Base-by-base conservation (phyloP, 2,113 vertebrate genomes). In the Delphinus delphis region DNA sequence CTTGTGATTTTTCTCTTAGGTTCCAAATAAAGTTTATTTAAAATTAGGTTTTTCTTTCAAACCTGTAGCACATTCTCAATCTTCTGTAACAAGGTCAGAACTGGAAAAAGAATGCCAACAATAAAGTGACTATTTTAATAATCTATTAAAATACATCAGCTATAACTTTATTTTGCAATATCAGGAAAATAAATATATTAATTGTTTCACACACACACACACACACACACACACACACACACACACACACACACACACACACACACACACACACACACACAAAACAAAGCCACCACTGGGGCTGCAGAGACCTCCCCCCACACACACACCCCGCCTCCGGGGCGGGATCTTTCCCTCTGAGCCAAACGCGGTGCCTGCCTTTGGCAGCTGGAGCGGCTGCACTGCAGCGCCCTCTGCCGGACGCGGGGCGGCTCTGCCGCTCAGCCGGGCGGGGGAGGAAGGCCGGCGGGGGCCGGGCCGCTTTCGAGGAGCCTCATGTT, bases 351-450 rank as follows among this genome's bases (percentile, higher is more conserved):
- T 58, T 67, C 47, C 25, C 62, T 76, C 8, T 5, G 36, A 73
- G 44, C 17, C 71, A 82, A 65, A 93, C 31, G 55, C 10, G n/a
- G 76, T 4, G 18, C 18, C 38, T 0, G 60, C 41, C 10, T 83
- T 47, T 2, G 25, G 74, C 88, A n/a, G 74, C 73, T 3, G 13
- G 65, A 81, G 53, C 31, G 0, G 36, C 81, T 93, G 90, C 86
- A 82, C 41, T 63, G 95, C 90, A 97, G 97, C 94, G 90, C 96
- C 96, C 97, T 92, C 97, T 98, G 94, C 76, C 26, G 94, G 58
- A 36, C 3, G 2, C 6, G 0, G 8, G 38, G 44, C 5, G 47
- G 68, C 77, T 86, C 62, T 2, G 15, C 87, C 0, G 8, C 50
- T 31, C 13, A 0, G n/a, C 41, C 1, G 5, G 38, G 47, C 6